Evolutionary conservation across 2,113 vertebrate genomes (phyloP), one percentile per base, ranked within the genome.

Genomic region (Hyaena hyaena): DNA sequence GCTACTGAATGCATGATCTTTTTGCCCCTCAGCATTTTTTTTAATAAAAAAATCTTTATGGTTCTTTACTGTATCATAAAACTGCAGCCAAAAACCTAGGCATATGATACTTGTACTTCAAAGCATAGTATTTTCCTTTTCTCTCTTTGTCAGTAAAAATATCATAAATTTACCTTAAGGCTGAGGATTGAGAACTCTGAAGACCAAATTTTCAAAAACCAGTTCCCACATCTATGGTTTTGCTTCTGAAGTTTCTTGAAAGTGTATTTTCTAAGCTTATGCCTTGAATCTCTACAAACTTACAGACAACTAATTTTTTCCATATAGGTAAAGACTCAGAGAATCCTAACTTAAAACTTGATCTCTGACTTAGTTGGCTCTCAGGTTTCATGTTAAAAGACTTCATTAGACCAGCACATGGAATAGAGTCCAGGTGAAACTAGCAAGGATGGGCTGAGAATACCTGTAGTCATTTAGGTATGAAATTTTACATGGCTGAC

Each of bases 151-250:
- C 65, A n/a, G 24, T 90, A 95, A 82, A 96, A 79, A 24, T 77
- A 31, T 55, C 79, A 73, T 77, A 94, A 79, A 12, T 86, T 86
- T 93, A 86, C 66, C 50, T 93, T 89, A 91, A 96, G 82, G 17
- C 82, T 86, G 58, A 85, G 87, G 74, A 74, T 65, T 93, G 68
- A 87, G 84, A 95, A 33, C 10, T 79, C 80, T 58, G 35, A 92
- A 92, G 50, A 86, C 14, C 23, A 92, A n/a, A 84, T 55, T 96
- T 79, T 96, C 39, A 87, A 83, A 86, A 66, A 61, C 26, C 33
- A 92, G 33, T 79, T 77, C 14, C 45, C 31, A 77, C 28, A 73
- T 76, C 16, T 74, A 19, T 5, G 45, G 4, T 39, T 88, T 35
- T 82, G 26, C 35, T 65, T 89, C 53, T 87, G 61, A 66, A 53